A percentile compares a stretch with the other conserved stretches of the same genome.
Conservation (phyloP, 1,140 invertebrate genomes). For the Melitaea cinxia region DNA sequence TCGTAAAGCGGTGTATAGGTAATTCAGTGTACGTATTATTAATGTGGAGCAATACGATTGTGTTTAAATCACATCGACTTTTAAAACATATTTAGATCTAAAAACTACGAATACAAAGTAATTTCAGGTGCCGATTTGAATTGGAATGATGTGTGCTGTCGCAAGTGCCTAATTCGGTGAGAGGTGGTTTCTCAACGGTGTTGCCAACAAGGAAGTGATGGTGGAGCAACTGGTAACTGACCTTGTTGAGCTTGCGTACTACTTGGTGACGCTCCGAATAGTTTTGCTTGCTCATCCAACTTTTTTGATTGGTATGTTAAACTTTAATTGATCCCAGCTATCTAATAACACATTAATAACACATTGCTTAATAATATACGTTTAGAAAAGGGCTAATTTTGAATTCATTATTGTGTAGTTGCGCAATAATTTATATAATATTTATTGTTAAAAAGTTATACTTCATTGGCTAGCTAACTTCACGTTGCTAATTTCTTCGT, state of each 20-base stretch:
- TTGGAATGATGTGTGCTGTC: slow-evolving; percentile 27
- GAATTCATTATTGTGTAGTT: not conserved
- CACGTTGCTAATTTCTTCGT: no score
- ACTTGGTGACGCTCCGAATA: slow-evolving; percentile 31
- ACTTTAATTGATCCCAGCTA: not conserved
- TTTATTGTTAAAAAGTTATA: no score
- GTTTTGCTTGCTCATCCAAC: slow-evolving; percentile 29
- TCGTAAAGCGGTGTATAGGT: no score
- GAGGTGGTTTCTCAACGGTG: slow-evolving; percentile 65
- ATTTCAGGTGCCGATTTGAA: slow-evolving; percentile 17
- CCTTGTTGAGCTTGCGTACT: slow-evolving; percentile 59
- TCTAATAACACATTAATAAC: not conserved
- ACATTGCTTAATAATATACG: not conserved
- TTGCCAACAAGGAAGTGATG: slow-evolving; percentile 73
- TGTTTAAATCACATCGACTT: not conserved
- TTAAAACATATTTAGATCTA: not conserved
- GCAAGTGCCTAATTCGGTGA: slow-evolving; percentile 67
- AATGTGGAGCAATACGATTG: no score
- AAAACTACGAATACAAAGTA: not conserved
- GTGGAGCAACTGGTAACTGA: slow-evolving; percentile 56
- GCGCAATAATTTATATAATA: not conserved
- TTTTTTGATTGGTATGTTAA: slow-evolving; percentile 1
- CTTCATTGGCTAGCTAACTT: no score
- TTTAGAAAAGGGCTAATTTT: not conserved
- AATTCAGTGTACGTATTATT: not conserved